These are phyloP conservation scores for Spatula clypeata DNA, from an alignment of 2,797 vertebrate species.

Conservation along the genomic window DNA sequence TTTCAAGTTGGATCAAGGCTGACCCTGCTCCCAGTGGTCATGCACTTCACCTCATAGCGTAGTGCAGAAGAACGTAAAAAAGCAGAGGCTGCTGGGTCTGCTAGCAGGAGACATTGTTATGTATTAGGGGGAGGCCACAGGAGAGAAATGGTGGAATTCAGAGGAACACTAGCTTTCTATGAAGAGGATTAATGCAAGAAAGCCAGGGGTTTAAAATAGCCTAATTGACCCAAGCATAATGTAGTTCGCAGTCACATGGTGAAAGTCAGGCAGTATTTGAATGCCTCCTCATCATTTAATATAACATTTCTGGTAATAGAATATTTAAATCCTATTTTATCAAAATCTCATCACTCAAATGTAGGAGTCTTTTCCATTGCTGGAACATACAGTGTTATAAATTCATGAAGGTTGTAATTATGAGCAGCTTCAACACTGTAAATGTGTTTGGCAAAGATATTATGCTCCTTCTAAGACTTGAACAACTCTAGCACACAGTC, in stretches of 20 bases:
- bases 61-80: not conserved
- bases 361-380: constrained; percentile 65
- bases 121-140: not conserved
- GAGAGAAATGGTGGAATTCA: constrained; percentile 22
- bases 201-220: constrained; percentile 27
- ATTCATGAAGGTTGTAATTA: constrained; percentile 49
- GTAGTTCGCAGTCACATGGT: constrained; percentile 63
- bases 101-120: not conserved
- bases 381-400: constrained; percentile 43
- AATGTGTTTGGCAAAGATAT: constrained; percentile 50
- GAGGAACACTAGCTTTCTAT: not conserved
- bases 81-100: not conserved
- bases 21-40: not conserved
- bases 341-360: constrained; percentile 58
- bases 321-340: constrained; percentile 60
- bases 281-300: constrained; percentile 57
- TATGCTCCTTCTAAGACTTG: constrained; percentile 27
- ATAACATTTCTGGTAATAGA: constrained; percentile 48
- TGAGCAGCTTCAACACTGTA: constrained; percentile 16
- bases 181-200: constrained; percentile 57
- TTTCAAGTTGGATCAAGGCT: not conserved
- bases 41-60: fast-evolving
- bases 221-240: constrained; percentile 61
- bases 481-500: not conserved
- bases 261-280: constrained; percentile 49